Percentiles rank a stretch among this genome's conserved stretches.
These are phyloP conservation scores for Anser cygnoides DNA, from an alignment of 2,113 vertebrate species.

Conservation along the genomic window DNA sequence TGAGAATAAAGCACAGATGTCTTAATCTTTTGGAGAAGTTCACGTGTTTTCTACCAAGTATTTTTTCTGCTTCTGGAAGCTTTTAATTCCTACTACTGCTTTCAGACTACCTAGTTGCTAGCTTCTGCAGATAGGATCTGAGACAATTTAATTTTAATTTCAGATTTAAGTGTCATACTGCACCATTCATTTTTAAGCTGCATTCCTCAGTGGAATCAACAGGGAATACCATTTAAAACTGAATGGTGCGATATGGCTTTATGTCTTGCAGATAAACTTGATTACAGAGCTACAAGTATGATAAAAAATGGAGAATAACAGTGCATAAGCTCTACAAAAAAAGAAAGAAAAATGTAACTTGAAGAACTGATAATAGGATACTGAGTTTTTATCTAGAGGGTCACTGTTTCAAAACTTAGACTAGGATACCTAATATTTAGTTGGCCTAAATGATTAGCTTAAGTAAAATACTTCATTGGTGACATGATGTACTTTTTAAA, in stretches of 20 bases:
- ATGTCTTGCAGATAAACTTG: not conserved
- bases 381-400: not conserved
- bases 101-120: not conserved
- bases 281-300: not conserved
- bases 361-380: not conserved
- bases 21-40: not conserved
- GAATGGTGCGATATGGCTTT: not conserved
- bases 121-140: not conserved
- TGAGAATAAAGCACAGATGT: not conserved
- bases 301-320: not conserved
- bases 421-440: not conserved
- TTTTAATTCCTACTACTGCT: not conserved
- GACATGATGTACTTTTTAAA: not conserved
- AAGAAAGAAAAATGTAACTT: not conserved
- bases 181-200: not conserved
- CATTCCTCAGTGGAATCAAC: not conserved
- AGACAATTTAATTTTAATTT: not conserved
- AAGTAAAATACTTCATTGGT: not conserved
- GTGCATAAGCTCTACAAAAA: not conserved
- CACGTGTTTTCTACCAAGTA: not conserved
- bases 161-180: not conserved
- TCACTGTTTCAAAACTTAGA: not conserved
- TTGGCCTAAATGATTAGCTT: not conserved
- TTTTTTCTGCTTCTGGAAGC: not conserved
- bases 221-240: not conserved